A percentile compares a stretch with the other conserved stretches of the same genome.
These are phyloP conservation scores for Pogona vitticeps DNA, from an alignment of 2,113 vertebrate genomes.

Conservation along the genomic window DNA sequence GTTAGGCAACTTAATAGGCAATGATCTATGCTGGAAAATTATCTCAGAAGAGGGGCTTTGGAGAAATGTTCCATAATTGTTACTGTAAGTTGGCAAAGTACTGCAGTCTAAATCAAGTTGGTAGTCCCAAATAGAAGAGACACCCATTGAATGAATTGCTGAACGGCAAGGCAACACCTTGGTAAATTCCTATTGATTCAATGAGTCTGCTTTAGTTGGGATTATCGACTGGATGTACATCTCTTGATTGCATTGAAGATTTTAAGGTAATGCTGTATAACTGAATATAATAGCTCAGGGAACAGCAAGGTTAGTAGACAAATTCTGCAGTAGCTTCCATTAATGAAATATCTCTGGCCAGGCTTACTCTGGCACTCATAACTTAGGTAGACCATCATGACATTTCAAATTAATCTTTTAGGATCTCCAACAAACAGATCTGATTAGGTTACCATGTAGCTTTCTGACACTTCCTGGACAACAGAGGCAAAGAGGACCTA, in stretches of 20 bases:
- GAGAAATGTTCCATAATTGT: not conserved
- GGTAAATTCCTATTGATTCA: too few species aligned
- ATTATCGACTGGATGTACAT: too few species aligned
- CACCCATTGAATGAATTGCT: too few species aligned
- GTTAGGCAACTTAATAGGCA: not conserved
- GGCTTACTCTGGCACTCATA: not conserved
- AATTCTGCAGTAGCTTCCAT: slow-evolving; percentile 17
- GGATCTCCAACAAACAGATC: not conserved
- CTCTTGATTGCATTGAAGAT: not conserved
- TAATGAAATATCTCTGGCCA: not conserved
- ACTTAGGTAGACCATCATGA: slow-evolving; percentile 4
- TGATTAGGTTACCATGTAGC: not conserved
- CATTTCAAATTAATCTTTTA: not conserved
- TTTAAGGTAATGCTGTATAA: not conserved
- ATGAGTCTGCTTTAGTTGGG: too few species aligned
- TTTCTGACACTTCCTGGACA: not conserved
- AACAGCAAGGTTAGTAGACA: not conserved
- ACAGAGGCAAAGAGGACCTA: not conserved
- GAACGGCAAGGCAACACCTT: too few species aligned
- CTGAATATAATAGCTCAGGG: not conserved
- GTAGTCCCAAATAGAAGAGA: too few species aligned
- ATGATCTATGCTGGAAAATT: not conserved
- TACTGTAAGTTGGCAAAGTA: not conserved
- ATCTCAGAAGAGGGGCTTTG: not conserved
- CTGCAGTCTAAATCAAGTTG: not conserved